Conservation (phyloP, 2,888 invertebrate species). For the Apotomis betuletana region DNA sequence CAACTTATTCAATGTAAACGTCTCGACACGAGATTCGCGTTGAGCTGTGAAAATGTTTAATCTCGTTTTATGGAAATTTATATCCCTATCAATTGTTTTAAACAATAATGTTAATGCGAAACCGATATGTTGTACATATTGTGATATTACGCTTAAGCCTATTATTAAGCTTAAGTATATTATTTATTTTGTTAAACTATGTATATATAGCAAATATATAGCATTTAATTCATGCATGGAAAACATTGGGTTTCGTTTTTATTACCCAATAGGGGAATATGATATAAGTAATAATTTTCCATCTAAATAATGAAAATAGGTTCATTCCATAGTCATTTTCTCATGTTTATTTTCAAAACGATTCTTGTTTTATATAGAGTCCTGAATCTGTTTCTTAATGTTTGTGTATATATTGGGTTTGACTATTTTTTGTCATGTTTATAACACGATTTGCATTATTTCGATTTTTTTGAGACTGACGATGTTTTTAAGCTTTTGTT, state of each 20-base stretch:
- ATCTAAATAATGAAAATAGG: too few relatives aligned
- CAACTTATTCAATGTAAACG: background rate
- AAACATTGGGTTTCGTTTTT: too few relatives aligned
- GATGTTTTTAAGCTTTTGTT: conserved; percentile 16
- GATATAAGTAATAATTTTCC: too few relatives aligned
- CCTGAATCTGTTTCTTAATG: too few relatives aligned
- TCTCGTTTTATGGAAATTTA: background rate
- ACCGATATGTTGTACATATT: conserved; percentile 27
- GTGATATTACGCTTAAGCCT: conserved; percentile 37
- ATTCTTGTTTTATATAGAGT: too few relatives aligned
- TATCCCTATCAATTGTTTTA: background rate
- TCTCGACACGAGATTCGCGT: background rate
- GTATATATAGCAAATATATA: too few relatives aligned
- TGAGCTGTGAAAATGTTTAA: too few relatives aligned
- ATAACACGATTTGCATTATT: conserved; percentile 4
- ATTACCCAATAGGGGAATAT: too few relatives aligned
- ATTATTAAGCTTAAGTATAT: background rate
- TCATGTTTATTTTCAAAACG: too few relatives aligned
- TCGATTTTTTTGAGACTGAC: conserved; percentile 28
- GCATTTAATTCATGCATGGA: too few relatives aligned
- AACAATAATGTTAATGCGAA: background rate
- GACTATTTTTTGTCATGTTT: background rate
- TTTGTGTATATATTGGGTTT: too few relatives aligned
- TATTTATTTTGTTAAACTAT: background rate
- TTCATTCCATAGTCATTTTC: too few relatives aligned